These are phyloP conservation scores for Diploptera punctata DNA, from an alignment of 2,888 invertebrate genomes.

Conservation along the genomic window DNA sequence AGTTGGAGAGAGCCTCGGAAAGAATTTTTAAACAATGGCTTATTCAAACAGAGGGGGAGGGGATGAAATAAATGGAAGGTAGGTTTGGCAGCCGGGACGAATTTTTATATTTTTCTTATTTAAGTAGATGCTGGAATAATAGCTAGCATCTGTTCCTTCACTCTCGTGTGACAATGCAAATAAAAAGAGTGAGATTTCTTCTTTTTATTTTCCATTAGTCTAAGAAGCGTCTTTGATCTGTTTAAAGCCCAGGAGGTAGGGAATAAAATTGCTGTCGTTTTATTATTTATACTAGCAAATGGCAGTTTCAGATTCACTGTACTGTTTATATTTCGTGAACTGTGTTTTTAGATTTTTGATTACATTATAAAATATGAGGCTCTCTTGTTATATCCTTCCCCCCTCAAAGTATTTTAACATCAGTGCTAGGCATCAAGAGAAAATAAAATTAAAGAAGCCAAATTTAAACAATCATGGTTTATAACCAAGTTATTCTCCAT, in stretches of 20 bases:
- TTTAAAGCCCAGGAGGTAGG: not conserved
- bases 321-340: no score
- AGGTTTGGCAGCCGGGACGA: not conserved
- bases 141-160: constrained; percentile 1
- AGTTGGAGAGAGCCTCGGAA: no score
- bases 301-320: no score
- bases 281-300: constrained; percentile 9
- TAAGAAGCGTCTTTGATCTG: not conserved
- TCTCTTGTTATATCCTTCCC: no score
- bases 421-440: no score
- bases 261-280: not conserved
- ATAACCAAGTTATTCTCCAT: no score
- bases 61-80: constrained; percentile 10
- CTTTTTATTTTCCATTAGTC: not conserved
- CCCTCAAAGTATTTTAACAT: no score
- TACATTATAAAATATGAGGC: no score
- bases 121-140: constrained; percentile 1
- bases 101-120: constrained; percentile 7
- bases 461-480: no score
- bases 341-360: no score
- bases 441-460: no score
- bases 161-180: not conserved
- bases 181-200: not conserved
- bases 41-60: not conserved
- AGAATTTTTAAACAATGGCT: constrained; percentile 14